Percentiles rank a stretch among this genome's conserved stretches.
phyloP scores from a whole-genome alignment of 2,113 vertebrate species.

The Gobius niger region DNA sequence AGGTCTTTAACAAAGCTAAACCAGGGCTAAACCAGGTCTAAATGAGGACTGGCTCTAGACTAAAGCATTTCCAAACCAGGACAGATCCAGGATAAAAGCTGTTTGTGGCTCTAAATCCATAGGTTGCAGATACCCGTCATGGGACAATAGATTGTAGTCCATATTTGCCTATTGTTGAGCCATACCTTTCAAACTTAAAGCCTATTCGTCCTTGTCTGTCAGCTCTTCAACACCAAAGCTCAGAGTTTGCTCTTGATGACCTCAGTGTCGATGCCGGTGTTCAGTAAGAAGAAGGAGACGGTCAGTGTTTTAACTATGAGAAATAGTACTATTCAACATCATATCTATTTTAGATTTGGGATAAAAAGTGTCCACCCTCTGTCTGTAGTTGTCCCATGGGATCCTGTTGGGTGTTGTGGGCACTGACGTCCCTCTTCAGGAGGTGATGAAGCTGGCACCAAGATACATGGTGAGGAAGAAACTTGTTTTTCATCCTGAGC shows the following conservation, averaged over 20 bases:
- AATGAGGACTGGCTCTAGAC: no score
- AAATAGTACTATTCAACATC: neutral
- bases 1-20: no score
- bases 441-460: slow-evolving; percentile 90
- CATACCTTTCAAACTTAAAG: neutral
- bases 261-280: slow-evolving; percentile 96
- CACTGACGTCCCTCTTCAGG: slow-evolving; percentile 89
- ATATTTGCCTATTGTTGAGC: neutral
- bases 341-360: neutral
- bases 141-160: neutral
- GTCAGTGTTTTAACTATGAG: slow-evolving; percentile 68
- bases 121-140: no score
- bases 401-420: slow-evolving; percentile 95
- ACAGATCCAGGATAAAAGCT: no score
- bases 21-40: no score
- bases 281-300: slow-evolving; percentile 98
- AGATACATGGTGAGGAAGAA: slow-evolving; percentile 85
- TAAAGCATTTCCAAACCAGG: no score
- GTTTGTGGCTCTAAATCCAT: no score
- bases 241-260: slow-evolving; percentile 92
- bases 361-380: slow-evolving; percentile 14
- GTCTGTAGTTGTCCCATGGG: slow-evolving; percentile 86
- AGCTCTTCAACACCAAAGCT: slow-evolving; percentile 88
- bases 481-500: neutral
- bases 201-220: slow-evolving; percentile 12